Percentiles rank a stretch among this genome's conserved stretches.
Evolutionary conservation across 2,797 vertebrate species (phyloP).

Genomic region (Cuniculus paca): DNA sequence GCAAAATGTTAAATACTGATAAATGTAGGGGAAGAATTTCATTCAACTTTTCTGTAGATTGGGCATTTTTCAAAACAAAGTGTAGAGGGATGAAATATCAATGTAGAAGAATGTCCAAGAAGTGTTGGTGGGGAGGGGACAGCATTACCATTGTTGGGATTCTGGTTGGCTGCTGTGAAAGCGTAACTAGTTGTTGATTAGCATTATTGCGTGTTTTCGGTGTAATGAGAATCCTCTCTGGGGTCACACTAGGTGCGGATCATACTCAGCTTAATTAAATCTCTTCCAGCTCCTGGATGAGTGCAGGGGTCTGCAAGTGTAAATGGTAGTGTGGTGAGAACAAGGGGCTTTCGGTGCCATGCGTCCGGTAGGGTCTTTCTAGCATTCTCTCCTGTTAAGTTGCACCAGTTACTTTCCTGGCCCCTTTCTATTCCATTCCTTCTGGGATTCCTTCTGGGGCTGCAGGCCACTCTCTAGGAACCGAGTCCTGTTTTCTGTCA

Average conservation of each 20-base stretch:
- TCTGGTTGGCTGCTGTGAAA: neutral
- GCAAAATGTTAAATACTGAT: neutral
- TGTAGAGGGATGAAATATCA: neutral
- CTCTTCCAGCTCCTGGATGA: neutral
- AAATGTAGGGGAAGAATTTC: neutral
- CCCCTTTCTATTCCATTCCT: neutral
- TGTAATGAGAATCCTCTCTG: neutral
- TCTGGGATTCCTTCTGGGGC: neutral
- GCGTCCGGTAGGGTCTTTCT: neutral
- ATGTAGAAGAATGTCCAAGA: accelerated
- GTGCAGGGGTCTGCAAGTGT: neutral
- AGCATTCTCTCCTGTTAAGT: neutral
- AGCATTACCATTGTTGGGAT: neutral
- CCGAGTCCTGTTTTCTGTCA: accelerated
- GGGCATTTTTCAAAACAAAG: neutral
- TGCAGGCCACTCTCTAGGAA: neutral
- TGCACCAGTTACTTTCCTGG: neutral
- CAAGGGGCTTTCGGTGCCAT: neutral
- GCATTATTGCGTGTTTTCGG: neutral
- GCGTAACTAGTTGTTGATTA: neutral
- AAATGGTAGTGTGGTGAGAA: neutral
- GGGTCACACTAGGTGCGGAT: neutral
- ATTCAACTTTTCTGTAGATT: neutral
- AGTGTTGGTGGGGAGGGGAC: neutral
- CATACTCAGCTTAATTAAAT: neutral